Conservation (phyloP, 2,888 invertebrate species). For the Selenia dentaria region DNA sequence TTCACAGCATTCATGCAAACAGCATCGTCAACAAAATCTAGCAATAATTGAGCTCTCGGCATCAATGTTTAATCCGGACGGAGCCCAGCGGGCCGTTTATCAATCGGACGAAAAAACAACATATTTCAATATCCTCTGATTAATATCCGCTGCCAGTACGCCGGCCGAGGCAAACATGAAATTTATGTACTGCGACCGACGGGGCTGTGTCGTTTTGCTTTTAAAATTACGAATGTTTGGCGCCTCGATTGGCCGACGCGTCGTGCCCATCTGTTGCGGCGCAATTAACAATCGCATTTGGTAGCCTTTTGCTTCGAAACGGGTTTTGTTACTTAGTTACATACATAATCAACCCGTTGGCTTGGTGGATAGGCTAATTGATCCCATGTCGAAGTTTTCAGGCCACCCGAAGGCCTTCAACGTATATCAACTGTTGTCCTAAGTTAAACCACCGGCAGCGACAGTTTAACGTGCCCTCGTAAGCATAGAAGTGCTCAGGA, state of each 20-base stretch:
- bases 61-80: conserved; percentile 78
- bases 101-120: conserved; percentile 82
- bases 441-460: no score
- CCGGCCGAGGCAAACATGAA: conserved; percentile 80
- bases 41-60: conserved; percentile 71
- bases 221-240: conserved; percentile 82
- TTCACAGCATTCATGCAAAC: conserved; percentile 10
- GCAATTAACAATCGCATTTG: conserved; percentile 77
- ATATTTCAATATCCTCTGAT: conserved; percentile 85
- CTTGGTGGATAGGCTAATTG: no score
- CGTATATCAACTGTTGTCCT: no score
- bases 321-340: no score
- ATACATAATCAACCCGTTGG: no score
- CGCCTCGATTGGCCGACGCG: conserved; percentile 76
- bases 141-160: conserved; percentile 82
- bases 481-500: no score
- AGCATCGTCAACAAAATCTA: conserved; percentile 41
- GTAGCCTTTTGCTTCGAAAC: conserved; percentile 27
- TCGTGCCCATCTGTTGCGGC: conserved; percentile 78
- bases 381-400: no score
- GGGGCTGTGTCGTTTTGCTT: conserved; percentile 81
- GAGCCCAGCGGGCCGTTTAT: conserved; percentile 74
- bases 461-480: no score
- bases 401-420: no score
- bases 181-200: conserved; percentile 82